Evolutionary conservation across 2,888 invertebrate genomes (phyloP), one percentile per base, ranked within the genome.

Genomic region (Rhaphigaster nebulosa): DNA sequence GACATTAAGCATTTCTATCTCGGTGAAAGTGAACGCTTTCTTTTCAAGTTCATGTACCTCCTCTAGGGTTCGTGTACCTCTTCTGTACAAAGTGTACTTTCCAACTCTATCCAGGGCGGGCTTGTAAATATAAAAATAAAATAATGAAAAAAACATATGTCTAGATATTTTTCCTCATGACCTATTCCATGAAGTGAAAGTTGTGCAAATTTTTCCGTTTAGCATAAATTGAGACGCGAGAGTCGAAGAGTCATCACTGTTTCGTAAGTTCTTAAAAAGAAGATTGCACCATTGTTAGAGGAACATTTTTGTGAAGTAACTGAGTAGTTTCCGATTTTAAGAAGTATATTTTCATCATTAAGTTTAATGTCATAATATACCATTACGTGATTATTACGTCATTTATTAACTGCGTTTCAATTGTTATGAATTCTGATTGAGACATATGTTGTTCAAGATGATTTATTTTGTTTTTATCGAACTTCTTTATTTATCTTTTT

Each of bases 211-310:
- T 1, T 76, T 76, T 76, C 38, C 70, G 70, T 38, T 76, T 76
- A 38, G 70, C 70, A 76, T 76, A 76, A 38, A 76, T 76, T 34
- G 38, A 34, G 20, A 12, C 38, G 70, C 38, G 70, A 38, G 70
- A 38, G 38, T 38, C 12, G 34, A 38, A 6, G 20, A 34, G 70
- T 76, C 70, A 76, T 38, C 70, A 0, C 20, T 38, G 70, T 76
- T 76, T 76, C 70, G 70, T 76, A 76, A 76, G 70, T 76, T 76
- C 70, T 76, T 76, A 23, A 76, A 76, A 76, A 76, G 34, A 76
- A 38, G 34, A 76, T 76, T 76, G 70, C 70, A 38, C 70, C 70
- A 76, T 38, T 20, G 20, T 76, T 34, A 60, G 38, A 12, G 29
- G 65, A 38, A 76, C 34, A 0, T 76, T 38, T 76, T 76, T 34